Evolutionary conservation across 2,113 vertebrate species (phyloP).

Genomic region (Malurus cyaneus): DNA sequence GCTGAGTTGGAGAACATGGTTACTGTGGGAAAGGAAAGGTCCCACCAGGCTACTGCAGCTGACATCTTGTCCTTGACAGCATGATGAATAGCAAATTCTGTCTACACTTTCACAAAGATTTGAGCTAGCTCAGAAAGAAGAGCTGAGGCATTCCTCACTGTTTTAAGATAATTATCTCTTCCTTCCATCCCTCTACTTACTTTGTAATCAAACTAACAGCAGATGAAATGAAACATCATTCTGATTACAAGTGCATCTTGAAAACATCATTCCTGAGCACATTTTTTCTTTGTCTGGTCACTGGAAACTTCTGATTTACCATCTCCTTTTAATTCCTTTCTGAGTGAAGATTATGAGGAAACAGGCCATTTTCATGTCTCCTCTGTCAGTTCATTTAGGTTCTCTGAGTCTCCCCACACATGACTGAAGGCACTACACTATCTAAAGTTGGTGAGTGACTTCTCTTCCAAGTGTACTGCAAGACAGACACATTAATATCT

Average conservation of each 20-base stretch:
- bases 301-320: not conserved
- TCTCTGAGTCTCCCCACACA: not conserved
- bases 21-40: not conserved
- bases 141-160: not conserved
- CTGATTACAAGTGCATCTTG: not conserved
- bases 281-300: too few relatives aligned
- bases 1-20: not conserved
- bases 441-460: not conserved
- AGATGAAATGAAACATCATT: not conserved
- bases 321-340: not conserved
- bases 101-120: not conserved
- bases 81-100: not conserved
- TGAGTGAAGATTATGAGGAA: not conserved
- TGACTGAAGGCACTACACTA: not conserved
- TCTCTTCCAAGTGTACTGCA: not conserved
- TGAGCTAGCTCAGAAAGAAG: not conserved
- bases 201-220: not conserved
- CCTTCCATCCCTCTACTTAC: not conserved
- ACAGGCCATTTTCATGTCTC: not conserved
- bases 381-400: not conserved
- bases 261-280: not conserved
- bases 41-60: not conserved
- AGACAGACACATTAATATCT: not conserved
- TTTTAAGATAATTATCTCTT: not conserved
- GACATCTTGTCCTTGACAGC: not conserved